A percentile compares a stretch with the other conserved stretches of the same genome.
phyloP scores from a whole-genome alignment of 2,113 vertebrate species.

The Varanus komodoensis region DNA sequence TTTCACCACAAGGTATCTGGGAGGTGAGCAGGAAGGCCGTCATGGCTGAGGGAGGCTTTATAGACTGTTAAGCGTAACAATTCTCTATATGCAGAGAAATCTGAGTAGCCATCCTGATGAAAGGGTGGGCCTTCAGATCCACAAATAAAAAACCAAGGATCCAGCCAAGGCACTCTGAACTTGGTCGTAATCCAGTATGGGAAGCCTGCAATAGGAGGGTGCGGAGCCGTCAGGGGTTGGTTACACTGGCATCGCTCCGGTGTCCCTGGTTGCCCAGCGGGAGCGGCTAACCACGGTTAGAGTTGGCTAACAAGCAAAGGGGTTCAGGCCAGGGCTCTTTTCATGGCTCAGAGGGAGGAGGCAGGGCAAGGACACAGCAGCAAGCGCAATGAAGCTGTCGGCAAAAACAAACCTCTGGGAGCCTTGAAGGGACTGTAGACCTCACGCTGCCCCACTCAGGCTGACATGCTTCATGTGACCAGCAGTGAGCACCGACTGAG shows the following conservation, averaged over 20 bases:
- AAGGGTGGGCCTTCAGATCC: background rate
- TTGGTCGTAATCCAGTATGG: background rate
- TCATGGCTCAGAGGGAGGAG: no score
- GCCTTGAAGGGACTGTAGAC: background rate
- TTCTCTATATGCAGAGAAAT: background rate
- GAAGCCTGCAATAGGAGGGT: background rate
- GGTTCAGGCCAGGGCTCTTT: no score
- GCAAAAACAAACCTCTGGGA: background rate
- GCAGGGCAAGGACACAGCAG: no score
- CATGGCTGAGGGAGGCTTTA: background rate
- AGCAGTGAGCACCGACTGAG: background rate
- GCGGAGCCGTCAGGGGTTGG: background rate
- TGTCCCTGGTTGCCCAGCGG: no score
- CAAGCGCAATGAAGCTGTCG: no score
- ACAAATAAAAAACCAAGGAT: background rate
- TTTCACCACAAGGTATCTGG: background rate
- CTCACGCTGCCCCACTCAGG: no score
- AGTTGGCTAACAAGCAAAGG: no score
- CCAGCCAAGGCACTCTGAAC: background rate
- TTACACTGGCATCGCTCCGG: no score
- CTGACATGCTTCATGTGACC: no score
- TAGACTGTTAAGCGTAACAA: background rate
- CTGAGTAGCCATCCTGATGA: background rate
- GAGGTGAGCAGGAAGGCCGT: background rate
- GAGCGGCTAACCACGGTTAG: no score